These are phyloP conservation scores for Drosophila insularis DNA, from an alignment of 1,140 invertebrate species.

Conservation along the genomic window DNA sequence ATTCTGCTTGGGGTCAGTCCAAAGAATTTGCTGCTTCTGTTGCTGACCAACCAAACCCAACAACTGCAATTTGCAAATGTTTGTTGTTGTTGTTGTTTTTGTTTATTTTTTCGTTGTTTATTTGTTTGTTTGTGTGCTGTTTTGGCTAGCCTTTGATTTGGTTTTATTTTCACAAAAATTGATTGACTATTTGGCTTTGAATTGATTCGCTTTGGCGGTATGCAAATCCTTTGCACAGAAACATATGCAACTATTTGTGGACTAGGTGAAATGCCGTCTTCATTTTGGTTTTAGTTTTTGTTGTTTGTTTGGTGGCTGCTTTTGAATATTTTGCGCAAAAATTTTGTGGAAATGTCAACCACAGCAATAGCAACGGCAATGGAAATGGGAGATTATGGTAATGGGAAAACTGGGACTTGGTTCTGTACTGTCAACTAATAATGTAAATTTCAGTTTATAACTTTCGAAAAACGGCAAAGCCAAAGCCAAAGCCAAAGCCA, in stretches of 20 bases:
- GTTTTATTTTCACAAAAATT: conserved; percentile 56
- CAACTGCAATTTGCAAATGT: conserved; percentile 30
- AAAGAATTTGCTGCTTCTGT: conserved; percentile 15
- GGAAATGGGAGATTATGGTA: conserved; percentile 4
- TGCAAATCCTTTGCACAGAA: conserved; percentile 44
- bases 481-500: background rate
- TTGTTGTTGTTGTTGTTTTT: conserved; percentile 16
- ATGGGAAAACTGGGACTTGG: background rate
- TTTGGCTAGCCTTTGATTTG: conserved; percentile 22
- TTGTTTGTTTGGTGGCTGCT: background rate
- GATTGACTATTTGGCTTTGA: conserved; percentile 74
- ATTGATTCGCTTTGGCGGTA: conserved; percentile 55
- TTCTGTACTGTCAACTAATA: conserved; percentile 34
- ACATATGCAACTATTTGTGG: conserved; percentile 2
- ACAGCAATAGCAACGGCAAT: background rate
- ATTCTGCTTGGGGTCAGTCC: conserved; percentile 10
- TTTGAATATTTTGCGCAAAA: background rate
- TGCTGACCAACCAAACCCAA: conserved; percentile 1
- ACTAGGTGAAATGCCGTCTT: background rate
- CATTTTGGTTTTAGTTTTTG: no score
- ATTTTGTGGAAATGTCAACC: background rate
- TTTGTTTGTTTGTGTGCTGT: conserved; percentile 12
- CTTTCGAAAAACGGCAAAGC: conserved; percentile 32
- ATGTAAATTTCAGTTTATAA: conserved; percentile 67
- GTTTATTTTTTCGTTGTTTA: conserved; percentile 16